phyloP scores from a whole-genome alignment of 2,888 invertebrate genomes.

The Ophioninae sp. region DNA sequence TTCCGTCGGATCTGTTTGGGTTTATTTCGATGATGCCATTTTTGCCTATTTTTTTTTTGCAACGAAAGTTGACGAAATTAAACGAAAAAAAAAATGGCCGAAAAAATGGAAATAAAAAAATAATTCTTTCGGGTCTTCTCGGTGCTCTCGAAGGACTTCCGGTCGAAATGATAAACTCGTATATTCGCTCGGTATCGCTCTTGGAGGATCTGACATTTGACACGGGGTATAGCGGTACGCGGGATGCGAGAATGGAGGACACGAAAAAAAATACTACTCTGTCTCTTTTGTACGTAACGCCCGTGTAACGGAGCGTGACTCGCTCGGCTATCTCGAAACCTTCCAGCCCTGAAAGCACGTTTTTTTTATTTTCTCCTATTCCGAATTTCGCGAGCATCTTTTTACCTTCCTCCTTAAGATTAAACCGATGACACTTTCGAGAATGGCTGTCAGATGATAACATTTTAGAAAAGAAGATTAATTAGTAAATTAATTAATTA shows the following conservation, averaged over 20 bases:
- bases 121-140: too few species aligned
- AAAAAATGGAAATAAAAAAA: too few species aligned
- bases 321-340: background rate
- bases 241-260: conserved; percentile 6
- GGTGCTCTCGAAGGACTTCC: too few species aligned
- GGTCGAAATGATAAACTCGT: conserved; percentile 5
- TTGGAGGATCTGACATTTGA: conserved; percentile 58
- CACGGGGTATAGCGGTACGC: conserved; percentile 50
- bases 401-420: conserved; percentile 12
- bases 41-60: too few species aligned
- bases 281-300: background rate
- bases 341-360: background rate
- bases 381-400: conserved; percentile 18
- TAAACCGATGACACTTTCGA: background rate
- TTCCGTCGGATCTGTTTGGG: too few species aligned
- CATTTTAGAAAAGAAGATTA: too few species aligned
- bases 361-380: background rate
- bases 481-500: background rate
- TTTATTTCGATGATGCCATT: too few species aligned
- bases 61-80: too few species aligned
- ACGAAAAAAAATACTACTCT: background rate
- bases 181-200: conserved; percentile 22
- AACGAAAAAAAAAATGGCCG: too few species aligned
- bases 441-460: too few species aligned
- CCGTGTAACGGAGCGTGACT: too few species aligned